Conservation (phyloP, 2,113 vertebrate species). For the Puntigrus tetrazona region DNA sequence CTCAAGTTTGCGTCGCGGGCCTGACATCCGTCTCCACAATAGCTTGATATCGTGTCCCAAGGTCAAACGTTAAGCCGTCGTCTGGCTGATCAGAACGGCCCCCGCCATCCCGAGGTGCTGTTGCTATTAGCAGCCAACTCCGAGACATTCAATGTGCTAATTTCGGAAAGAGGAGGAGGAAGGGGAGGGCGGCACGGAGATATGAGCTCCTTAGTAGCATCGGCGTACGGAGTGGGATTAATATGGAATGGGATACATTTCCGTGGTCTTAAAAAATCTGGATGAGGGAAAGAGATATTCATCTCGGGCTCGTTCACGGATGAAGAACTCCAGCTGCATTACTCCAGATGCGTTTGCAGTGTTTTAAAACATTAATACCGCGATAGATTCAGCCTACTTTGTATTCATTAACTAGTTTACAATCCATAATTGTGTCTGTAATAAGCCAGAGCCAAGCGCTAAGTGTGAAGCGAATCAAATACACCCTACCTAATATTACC, state of each 20-base stretch:
- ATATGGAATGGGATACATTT: slow-evolving; percentile 70
- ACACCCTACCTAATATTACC: slow-evolving; percentile 1
- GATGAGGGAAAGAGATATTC: slow-evolving; percentile 52
- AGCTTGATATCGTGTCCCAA: slow-evolving; percentile 47
- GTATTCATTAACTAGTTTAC: slow-evolving; percentile 47
- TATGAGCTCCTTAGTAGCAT: slow-evolving; percentile 65
- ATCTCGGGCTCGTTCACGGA: slow-evolving; percentile 43
- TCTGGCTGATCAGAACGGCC: slow-evolving; percentile 38
- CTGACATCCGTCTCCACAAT: slow-evolving; percentile 32
- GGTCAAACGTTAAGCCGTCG: slow-evolving; percentile 52
- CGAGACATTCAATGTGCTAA: slow-evolving; percentile 60
- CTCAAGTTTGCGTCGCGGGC: slow-evolving; percentile 35
- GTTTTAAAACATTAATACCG: slow-evolving; percentile 47
- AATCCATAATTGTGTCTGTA: slow-evolving; percentile 26
- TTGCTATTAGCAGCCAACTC: slow-evolving; percentile 53
- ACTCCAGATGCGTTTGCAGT: slow-evolving; percentile 16
- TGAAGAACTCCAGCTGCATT: slow-evolving; percentile 20
- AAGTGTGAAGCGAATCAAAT: background rate
- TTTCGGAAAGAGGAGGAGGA: slow-evolving; percentile 44
- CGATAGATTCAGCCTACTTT: slow-evolving; percentile 39
- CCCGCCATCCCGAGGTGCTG: slow-evolving; percentile 36
- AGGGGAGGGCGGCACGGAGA: slow-evolving; percentile 31
- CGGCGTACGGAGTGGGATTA: slow-evolving; percentile 62
- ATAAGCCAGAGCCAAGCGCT: background rate
- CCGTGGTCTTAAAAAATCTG: slow-evolving; percentile 62